Conservation (phyloP, 37 sponge, comb jelly and placozoan species). For the Theonella swinhoei region DNA sequence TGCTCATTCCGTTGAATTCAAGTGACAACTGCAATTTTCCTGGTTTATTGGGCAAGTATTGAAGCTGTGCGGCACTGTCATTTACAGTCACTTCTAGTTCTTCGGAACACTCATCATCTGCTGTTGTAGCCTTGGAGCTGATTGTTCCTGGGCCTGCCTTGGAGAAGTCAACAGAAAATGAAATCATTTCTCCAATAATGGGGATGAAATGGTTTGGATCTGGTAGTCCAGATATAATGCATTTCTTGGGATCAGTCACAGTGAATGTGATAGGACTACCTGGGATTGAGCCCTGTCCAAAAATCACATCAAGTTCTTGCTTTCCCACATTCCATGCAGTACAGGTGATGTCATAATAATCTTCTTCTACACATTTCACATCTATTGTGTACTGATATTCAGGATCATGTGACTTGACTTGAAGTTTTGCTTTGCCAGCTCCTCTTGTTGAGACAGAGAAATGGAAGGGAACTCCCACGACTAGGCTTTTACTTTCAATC, state of each 20-base stretch:
- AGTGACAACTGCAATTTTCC: slow-evolving; percentile 55
- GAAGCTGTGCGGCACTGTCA: slow-evolving; percentile 10
- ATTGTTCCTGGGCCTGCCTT: slow-evolving; percentile 29
- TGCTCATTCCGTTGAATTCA: slow-evolving; percentile 40
- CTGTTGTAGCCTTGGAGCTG: neutral
- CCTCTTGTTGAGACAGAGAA: slow-evolving; percentile 28
- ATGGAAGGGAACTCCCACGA: slow-evolving; percentile 31
- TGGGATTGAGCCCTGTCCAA: slow-evolving; percentile 34
- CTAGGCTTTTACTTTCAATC: neutral
- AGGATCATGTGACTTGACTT: slow-evolving; percentile 29
- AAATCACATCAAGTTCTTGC: slow-evolving; percentile 36
- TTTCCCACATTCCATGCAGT: slow-evolving; percentile 41
- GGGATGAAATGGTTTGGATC: slow-evolving; percentile 51
- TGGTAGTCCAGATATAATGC: slow-evolving; percentile 54
- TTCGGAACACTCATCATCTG: slow-evolving; percentile 32
- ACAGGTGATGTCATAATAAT: neutral
- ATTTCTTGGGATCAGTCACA: slow-evolving; percentile 61
- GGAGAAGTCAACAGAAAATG: slow-evolving; percentile 57
- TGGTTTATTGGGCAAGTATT: slow-evolving; percentile 37
- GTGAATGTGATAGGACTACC: slow-evolving; percentile 70
- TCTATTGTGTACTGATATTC: slow-evolving; percentile 30
- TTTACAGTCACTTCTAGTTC: slow-evolving; percentile 19
- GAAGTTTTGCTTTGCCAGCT: slow-evolving; percentile 39
- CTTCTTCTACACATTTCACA: neutral
- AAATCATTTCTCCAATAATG: slow-evolving; percentile 65